A percentile compares a stretch with the other conserved stretches of the same genome.
Conservation (phyloP, 2,797 vertebrate species). For the Acipenser ruthenus region DNA sequence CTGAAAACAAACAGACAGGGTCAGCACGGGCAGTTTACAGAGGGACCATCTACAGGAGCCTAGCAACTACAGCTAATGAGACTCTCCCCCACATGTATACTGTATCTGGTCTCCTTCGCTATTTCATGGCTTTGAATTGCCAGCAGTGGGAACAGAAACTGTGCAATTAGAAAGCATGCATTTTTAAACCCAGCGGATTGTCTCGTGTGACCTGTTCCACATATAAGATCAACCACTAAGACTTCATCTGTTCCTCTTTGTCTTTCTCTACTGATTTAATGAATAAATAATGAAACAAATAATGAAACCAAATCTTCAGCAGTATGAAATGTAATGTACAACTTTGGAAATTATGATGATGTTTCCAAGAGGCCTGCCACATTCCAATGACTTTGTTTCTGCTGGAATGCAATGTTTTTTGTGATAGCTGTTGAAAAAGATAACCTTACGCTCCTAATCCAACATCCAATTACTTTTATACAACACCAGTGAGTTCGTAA, state of each 20-base stretch:
- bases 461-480: constrained; percentile 20
- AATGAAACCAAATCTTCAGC: not conserved
- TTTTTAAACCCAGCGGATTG: too few relatives aligned
- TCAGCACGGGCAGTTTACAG: not conserved
- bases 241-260: too few relatives aligned
- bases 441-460: constrained; percentile 16
- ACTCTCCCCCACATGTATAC: too few relatives aligned
- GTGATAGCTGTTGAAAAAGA: constrained; percentile 9
- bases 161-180: too few relatives aligned
- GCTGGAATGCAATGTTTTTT: not conserved
- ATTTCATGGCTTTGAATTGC: too few relatives aligned
- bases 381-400: not conserved
- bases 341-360: constrained; percentile 2
- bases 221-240: too few relatives aligned
- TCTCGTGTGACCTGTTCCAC: too few relatives aligned
- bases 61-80: too few relatives aligned
- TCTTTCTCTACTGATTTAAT: too few relatives aligned
- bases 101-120: too few relatives aligned
- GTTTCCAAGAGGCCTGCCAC: not conserved
- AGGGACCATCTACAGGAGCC: too few relatives aligned
- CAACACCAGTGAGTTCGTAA: constrained; percentile 14
- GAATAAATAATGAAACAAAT: constrained; percentile 9
- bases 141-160: too few relatives aligned
- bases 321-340: constrained; percentile 4
- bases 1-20: constrained; percentile 47